Evolutionary conservation across 2,888 invertebrate genomes (phyloP), one percentile per base, ranked within the genome.

Genomic region (Dryobota labecula): DNA sequence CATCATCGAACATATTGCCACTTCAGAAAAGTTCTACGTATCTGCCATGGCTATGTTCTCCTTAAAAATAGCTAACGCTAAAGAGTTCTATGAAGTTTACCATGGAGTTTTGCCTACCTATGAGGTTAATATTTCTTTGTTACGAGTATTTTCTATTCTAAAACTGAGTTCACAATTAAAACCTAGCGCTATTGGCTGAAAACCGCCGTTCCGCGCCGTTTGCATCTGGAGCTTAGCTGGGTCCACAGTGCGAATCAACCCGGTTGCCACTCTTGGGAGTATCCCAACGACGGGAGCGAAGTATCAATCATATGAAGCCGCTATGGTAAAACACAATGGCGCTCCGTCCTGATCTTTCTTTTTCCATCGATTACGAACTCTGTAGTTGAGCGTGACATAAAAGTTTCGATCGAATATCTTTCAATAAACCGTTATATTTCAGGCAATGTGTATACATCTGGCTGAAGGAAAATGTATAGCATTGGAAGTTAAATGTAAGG

Each of bases 1-100:
- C 73, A 98, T 99, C 57, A 94, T 99, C 24, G 96, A 96, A 67
- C 97, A 97, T 70, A 98, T 99, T 73, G 96, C 97, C 54, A 97
- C 97, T 24, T 91, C 92, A 15, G 96, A 97, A 62, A 97, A 97
- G 27, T 99, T 98, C 88, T 96, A 96, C 75, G 97, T 99, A 72
- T 97, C 97, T 0, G 98, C 98, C 0, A 96, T 99, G 87, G 97
- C 98, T 89, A 97, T 98, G 97, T 97, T 98, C 89, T 95, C 97
- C 68, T 94, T 99, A 86, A 98, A 97, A 84, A 96, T 97, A 57
- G 95, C 97, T 0, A 98, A 98, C 90, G 98, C 98, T 30, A 97
- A 98, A 91, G 99, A 99, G 91, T 99, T 99, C 95, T 97, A 97
- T 86, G 99, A 99, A 96, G 97, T 99, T 30, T 99, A 99, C 92